Conservation (phyloP, 2,797 vertebrate genomes). For the Propithecus perrieri region DNA sequence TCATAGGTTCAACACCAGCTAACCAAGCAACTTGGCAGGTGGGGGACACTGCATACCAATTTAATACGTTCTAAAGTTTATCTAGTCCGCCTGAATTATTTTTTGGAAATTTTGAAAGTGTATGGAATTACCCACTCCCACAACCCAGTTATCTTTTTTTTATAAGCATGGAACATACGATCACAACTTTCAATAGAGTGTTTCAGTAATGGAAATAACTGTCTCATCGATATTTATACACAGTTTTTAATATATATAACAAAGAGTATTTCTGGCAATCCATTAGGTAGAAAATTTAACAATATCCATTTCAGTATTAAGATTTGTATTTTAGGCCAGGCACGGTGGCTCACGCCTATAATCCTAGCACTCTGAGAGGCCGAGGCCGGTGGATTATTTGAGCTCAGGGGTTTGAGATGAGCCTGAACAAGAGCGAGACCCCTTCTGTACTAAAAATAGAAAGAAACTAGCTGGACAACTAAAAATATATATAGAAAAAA, state of each 20-base stretch:
- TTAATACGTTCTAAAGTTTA: background rate
- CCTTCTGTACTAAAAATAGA: too few relatives aligned
- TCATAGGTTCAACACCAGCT: background rate
- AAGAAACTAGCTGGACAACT: too few relatives aligned
- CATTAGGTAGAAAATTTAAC: constrained; percentile 11
- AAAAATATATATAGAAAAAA: too few relatives aligned
- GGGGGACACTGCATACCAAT: background rate
- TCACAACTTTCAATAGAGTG: background rate
- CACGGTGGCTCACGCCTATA: too few relatives aligned
- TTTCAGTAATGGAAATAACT: background rate
- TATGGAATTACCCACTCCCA: background rate
- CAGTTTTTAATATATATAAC: background rate
- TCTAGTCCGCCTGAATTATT: background rate
- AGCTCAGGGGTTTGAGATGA: too few relatives aligned
- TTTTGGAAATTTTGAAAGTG: background rate
- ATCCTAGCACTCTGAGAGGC: too few relatives aligned
- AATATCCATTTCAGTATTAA: background rate
- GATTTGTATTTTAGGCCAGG: background rate
- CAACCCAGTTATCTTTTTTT: background rate
- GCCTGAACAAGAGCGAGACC: too few relatives aligned
- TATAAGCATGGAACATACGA: background rate
- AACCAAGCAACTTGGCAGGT: background rate
- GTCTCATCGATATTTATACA: background rate
- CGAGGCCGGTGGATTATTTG: too few relatives aligned
- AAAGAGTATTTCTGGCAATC: background rate